phyloP scores from a whole-genome alignment of 2,113 vertebrate species.

The Dunckerocampus dactyliophorus region DNA sequence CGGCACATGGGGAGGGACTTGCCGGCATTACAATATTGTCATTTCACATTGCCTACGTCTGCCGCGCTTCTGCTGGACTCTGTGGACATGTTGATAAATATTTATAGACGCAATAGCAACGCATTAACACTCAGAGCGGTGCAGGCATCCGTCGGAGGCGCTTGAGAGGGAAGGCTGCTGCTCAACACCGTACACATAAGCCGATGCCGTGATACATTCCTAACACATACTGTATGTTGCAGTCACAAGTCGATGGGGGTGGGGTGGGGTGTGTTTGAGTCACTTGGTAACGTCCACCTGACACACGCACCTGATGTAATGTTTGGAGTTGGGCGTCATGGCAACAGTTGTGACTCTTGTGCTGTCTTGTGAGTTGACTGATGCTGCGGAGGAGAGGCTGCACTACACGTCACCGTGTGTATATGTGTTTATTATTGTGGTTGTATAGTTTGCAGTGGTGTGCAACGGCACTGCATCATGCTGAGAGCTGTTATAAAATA shows the following conservation, averaged over 20 bases:
- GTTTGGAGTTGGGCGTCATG: constrained; percentile 68
- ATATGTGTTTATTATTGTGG: neutral
- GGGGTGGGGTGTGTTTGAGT: constrained; percentile 51
- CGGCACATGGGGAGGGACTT: constrained; percentile 30
- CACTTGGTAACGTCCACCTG: constrained; percentile 58
- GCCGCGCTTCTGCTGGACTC: constrained; percentile 29
- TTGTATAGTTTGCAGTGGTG: no score
- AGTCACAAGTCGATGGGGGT: constrained; percentile 51
- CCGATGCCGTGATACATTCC: constrained; percentile 45
- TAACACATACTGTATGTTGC: constrained; percentile 48
- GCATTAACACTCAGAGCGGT: constrained; percentile 52
- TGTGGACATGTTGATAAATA: constrained; percentile 53
- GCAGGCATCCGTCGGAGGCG: constrained; percentile 48
- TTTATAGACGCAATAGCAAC: constrained; percentile 58
- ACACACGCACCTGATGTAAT: constrained; percentile 55
- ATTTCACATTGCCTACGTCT: constrained; percentile 31
- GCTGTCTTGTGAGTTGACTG: constrained; percentile 66
- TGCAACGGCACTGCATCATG: neutral
- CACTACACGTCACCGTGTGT: neutral
- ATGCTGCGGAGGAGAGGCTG: constrained; percentile 55
- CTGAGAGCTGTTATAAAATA: neutral
- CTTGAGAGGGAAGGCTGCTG: constrained; percentile 37
- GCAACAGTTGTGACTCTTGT: constrained; percentile 68
- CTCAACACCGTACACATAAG: constrained; percentile 45
- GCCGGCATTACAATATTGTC: constrained; percentile 23